phyloP scores from a whole-genome alignment of 1,140 invertebrate species.

The Amphibalanus amphitrite region DNA sequence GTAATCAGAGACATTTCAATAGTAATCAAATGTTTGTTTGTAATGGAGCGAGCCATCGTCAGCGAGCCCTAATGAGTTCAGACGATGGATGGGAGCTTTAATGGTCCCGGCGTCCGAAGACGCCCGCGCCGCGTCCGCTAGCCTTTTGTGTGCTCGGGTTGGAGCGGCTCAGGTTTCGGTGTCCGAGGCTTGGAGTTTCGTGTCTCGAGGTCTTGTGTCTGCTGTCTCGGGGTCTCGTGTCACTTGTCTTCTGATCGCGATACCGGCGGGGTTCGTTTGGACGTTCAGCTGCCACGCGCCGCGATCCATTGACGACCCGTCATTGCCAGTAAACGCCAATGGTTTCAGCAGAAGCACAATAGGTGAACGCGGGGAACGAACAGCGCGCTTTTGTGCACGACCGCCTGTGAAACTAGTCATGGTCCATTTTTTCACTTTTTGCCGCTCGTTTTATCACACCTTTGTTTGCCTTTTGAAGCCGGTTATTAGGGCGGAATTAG shows the following conservation, averaged over 20 bases:
- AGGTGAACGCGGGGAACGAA: not conserved
- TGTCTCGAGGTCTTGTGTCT: no score
- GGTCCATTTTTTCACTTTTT: not conserved
- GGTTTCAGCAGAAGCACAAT: not conserved
- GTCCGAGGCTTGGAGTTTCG: no score
- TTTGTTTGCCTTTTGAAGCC: not conserved
- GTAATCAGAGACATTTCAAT: not conserved
- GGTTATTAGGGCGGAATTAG: not conserved
- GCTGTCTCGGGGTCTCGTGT: no score
- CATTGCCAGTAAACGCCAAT: no score
- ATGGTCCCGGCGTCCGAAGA: not conserved
- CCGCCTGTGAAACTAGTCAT: not conserved
- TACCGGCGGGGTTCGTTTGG: no score
- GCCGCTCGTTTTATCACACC: not conserved
- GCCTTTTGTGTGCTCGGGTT: not conserved
- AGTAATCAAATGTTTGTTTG: constrained; percentile 2
- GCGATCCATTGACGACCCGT: no score
- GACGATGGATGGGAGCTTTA: not conserved
- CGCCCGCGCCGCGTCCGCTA: no score
- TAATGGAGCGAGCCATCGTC: not conserved
- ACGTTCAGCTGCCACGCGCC: no score
- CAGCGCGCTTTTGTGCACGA: not conserved
- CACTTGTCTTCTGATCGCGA: no score
- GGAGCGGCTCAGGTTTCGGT: no score
- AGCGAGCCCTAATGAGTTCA: not conserved